Base-by-base conservation (phyloP, 1,140 invertebrate genomes). In the Zaprionus camerounensis region DNA sequence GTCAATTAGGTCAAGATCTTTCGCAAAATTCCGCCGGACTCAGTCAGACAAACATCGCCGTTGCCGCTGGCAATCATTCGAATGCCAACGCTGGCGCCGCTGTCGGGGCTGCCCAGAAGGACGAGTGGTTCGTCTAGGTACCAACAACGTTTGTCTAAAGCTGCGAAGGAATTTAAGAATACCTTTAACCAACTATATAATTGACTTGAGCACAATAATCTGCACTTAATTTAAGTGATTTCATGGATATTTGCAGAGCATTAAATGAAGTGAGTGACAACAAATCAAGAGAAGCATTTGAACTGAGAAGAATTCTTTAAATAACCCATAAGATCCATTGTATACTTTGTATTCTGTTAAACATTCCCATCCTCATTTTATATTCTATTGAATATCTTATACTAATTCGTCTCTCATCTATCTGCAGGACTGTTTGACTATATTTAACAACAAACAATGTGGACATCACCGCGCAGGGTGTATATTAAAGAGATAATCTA, bases 121-220 rank as follows among this genome's bases (percentile, higher is more conserved):
- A 96, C 94, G 95, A 96, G 93, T 95, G 95, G 95, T 95, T 95
- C 93, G 95, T 95, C 93, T 95, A 95, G 72, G 71, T 46, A 1
- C 44, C 20, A 20, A 13, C 22, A 7, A 59, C 53, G 51, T 38
- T 70, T 41, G 31, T 34, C 62, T 59, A 57, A 11, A 44, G 72
- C 56, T 61, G 76, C 74, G 86, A 71, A 82, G 74, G 34, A 82
- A 71, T 36, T 41, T 41, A 71, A 88, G 46, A 67, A 36, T 53
- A 69, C 49, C 20, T 24, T 51, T 22, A 63, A 75, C 66, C 71
- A 74, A 74, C 66, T 49, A 58, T 62, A 68, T 64, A 80, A 80
- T 86, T 87, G 82, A 86, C 85, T 90, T 90, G 71, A 91, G 85
- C 85, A 90, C 85, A 90, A 90, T 90, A 90, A 90, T 91, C 86